Conservation (phyloP, 2,888 invertebrate genomes). For the Hecatera dysodea region DNA sequence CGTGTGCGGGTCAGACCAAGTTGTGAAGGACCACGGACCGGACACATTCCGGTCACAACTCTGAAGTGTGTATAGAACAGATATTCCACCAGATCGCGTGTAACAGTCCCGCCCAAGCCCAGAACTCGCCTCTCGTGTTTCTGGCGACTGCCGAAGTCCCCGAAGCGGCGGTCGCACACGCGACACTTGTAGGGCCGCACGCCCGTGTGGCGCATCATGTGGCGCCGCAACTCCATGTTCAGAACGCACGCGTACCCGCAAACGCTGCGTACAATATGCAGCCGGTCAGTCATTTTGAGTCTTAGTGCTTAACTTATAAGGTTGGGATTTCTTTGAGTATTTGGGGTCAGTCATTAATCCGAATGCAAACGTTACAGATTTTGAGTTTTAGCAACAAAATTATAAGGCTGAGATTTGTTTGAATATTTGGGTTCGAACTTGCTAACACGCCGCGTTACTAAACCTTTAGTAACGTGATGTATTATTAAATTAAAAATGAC, state of each 20-base stretch:
- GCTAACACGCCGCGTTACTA: not conserved
- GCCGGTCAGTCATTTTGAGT: constrained; percentile 21
- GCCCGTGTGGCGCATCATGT: constrained; percentile 88
- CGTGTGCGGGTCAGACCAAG: no score
- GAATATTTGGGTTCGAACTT: not conserved
- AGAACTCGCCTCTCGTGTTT: constrained; percentile 86
- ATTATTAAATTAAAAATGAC: not conserved
- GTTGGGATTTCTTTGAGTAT: not conserved
- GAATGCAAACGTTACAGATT: constrained; percentile 12
- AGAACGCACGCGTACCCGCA: constrained; percentile 85
- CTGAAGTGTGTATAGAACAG: no score
- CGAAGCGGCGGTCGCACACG: constrained; percentile 86
- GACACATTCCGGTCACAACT: no score
- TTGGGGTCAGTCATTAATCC: constrained; percentile 8
- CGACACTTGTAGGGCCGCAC: constrained; percentile 87
- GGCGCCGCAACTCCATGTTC: constrained; percentile 84
- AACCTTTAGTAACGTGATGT: not conserved
- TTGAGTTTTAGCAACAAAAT: not conserved
- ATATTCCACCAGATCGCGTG: no score
- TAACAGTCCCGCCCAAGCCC: not conserved
- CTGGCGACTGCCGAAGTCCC: constrained; percentile 87
- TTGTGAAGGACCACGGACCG: no score
- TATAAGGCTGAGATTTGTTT: not conserved
- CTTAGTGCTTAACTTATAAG: not conserved
- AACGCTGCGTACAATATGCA: constrained; percentile 70